phyloP scores from a whole-genome alignment of 2,797 vertebrate species.

The Echiichthys vipera region DNA sequence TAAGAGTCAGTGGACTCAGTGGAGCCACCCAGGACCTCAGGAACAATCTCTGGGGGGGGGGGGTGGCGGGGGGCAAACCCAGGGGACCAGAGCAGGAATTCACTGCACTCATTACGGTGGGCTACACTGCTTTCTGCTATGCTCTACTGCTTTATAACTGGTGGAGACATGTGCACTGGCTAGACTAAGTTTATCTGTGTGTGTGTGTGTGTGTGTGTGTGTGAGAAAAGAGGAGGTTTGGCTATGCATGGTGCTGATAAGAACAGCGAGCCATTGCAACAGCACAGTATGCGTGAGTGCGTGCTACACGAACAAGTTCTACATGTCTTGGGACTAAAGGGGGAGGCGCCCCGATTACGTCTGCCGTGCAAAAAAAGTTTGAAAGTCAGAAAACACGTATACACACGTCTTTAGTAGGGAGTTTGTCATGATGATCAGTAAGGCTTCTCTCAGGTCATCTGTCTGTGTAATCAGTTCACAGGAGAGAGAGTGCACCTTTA shows the following conservation, averaged over 20 bases:
- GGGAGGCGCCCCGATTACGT: constrained; percentile 28
- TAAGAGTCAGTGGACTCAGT: constrained; percentile 45
- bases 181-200: constrained; percentile 22
- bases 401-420: neutral
- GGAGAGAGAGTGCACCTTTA: constrained; percentile 34
- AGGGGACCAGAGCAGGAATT: constrained; percentile 44
- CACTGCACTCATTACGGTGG: constrained; percentile 24
- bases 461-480: constrained; percentile 55
- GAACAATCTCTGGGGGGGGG: constrained; percentile 36
- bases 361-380: constrained; percentile 21
- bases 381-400: constrained; percentile 19
- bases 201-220: constrained; percentile 18
- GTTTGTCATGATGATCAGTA: constrained; percentile 46
- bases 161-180: constrained; percentile 36
- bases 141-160: constrained; percentile 44
- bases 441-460: constrained; percentile 45
- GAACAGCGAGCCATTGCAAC: constrained; percentile 42
- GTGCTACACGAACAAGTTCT: constrained; percentile 21
- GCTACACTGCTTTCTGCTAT: constrained; percentile 31
- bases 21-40: constrained; percentile 46
- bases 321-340: constrained; percentile 16
- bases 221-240: constrained; percentile 20
- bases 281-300: constrained; percentile 26
- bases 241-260: constrained; percentile 61
- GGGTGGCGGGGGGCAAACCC: constrained; percentile 26